phyloP scores from a whole-genome alignment of 2,797 vertebrate genomes.

The Hydrophis major region DNA sequence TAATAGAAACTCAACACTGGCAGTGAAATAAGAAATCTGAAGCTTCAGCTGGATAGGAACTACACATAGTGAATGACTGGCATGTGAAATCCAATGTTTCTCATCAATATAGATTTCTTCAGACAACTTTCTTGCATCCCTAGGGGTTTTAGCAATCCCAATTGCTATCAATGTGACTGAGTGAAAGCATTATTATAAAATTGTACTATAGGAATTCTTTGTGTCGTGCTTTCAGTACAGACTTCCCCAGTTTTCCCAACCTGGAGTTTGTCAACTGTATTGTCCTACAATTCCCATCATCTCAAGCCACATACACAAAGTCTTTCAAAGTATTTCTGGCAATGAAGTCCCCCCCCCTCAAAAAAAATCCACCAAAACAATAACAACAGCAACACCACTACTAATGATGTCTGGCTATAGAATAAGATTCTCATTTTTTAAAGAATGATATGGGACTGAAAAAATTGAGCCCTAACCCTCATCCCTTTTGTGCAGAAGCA shows the following conservation, averaged over 20 bases:
- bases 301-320: neutral
- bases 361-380: neutral
- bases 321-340: neutral
- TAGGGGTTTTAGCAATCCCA: neutral
- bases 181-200: neutral
- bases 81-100: neutral
- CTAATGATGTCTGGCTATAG: neutral
- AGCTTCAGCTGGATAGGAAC: conserved; percentile 20
- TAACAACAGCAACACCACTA: neutral
- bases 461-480: neutral
- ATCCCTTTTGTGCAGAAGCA: neutral
- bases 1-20: conserved; percentile 18
- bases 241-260: neutral
- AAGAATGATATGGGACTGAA: neutral
- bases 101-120: neutral
- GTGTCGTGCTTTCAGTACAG: neutral
- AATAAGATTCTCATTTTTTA: neutral
- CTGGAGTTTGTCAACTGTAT: neutral
- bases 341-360: neutral
- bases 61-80: neutral
- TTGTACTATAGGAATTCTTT: neutral
- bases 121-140: neutral
- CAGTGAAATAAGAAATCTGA: conserved; percentile 12
- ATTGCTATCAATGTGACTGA: neutral
- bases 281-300: neutral